Percentiles rank a stretch among this genome's conserved stretches.
These are phyloP conservation scores for Sciurus vulgaris DNA, from an alignment of 2,797 vertebrate genomes.

Conservation along the genomic window DNA sequence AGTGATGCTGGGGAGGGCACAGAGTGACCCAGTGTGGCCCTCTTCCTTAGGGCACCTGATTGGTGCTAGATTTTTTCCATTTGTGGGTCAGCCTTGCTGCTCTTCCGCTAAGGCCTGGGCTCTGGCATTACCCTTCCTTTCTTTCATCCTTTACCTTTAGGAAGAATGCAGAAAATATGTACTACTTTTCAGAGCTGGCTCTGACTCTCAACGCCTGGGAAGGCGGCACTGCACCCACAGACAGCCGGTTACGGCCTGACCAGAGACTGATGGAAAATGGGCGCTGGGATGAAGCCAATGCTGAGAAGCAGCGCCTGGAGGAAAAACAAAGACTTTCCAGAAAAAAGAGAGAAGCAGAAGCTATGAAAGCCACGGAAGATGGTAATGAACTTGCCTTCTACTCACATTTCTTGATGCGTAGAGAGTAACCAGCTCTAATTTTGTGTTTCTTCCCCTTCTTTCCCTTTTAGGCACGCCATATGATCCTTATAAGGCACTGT, in stretches of 20 bases:
- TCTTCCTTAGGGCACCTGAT: background rate
- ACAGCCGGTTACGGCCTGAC: slow-evolving; percentile 95
- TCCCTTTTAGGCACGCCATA: slow-evolving; percentile 89
- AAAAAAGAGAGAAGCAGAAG: slow-evolving; percentile 92
- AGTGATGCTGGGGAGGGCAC: background rate
- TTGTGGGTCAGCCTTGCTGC: background rate
- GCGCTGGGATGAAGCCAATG: slow-evolving; percentile 96
- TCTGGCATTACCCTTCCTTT: background rate
- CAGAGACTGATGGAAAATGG: slow-evolving; percentile 97
- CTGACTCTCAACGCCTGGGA: slow-evolving; percentile 95
- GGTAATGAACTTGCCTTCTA: slow-evolving; percentile 85
- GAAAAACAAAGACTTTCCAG: slow-evolving; percentile 94
- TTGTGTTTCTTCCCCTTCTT: background rate
- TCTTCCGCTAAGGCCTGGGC: background rate
- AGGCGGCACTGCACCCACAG: slow-evolving; percentile 93
- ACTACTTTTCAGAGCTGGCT: slow-evolving; percentile 96
- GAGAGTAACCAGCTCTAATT: slow-evolving; percentile 9
- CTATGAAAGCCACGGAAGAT: slow-evolving; percentile 89
- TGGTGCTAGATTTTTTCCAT: background rate
- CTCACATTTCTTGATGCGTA: background rate
- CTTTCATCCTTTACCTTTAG: slow-evolving; percentile 83
- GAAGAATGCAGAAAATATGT: slow-evolving; percentile 97
- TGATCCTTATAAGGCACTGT: slow-evolving; percentile 94
- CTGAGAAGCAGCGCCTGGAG: slow-evolving; percentile 96
- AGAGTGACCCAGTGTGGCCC: background rate